Base-by-base conservation (phyloP, 1,140 invertebrate genomes). In the Nixonia krombeini region DNA sequence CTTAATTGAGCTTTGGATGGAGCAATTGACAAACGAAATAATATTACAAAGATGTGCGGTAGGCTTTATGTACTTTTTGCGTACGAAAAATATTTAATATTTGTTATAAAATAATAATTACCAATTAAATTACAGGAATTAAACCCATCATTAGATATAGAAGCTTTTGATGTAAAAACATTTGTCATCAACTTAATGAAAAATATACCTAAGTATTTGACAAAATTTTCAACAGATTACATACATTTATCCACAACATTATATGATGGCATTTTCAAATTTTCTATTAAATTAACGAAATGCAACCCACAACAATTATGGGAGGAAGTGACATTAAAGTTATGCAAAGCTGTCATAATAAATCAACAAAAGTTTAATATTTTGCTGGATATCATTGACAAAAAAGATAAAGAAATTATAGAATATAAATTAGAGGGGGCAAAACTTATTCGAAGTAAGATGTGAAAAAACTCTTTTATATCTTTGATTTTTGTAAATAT, bases 361-460 rank as follows among this genome's bases (percentile, higher is more conserved):
- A 17, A 82, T 3, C n/a, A 47, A 28, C 41, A 65, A 2, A 74
- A 57, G 50, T 61, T 78, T 10, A 44, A 67, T 4, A 44, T 51
- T 25, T 65, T 84, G 17, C 33, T 76, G 23, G 65, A 80, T 41
- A 46, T 82, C 15, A 44, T 83, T 7, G 75, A 74, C n/a, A 74
- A 41, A 4, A 83, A 84, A 16, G 80, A 84, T 52, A 40, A 61
- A 12, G 81, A 83, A 63, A 82, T 84, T 45, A 42, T 47, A 3
- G 83, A 83, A 23, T 84, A 85, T 28, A 84, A 77, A 74, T 69
- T 76, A 3, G 65, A 72, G 63, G 83, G 81, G 13, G 76, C 75
- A 10, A 31, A 76, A 53, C 59, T 85, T 29, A 72, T 77, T 17
- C 65, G 76, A 69, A 76, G 82, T 82, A 65, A 49, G 44, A 21